Conservation (phyloP, 2,113 vertebrate genomes). For the Anhinga anhinga region DNA sequence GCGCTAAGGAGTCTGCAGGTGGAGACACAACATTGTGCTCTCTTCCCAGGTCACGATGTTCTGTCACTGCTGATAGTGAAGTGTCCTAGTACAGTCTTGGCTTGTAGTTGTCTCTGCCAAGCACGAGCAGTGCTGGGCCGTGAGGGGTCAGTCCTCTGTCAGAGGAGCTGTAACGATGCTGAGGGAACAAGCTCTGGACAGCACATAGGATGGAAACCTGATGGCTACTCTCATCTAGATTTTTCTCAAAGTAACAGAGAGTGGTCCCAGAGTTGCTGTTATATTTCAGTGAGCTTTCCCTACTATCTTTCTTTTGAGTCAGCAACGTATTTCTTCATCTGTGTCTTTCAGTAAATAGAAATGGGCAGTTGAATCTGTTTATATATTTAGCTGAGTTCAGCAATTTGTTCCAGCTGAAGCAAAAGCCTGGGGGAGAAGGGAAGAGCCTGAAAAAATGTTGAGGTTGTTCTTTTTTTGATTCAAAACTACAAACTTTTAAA, state of each 20-base stretch:
- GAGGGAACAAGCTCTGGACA: not conserved
- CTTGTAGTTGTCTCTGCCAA: not conserved
- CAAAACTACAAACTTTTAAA: not conserved
- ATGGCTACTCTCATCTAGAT: not conserved
- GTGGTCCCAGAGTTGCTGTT: not conserved
- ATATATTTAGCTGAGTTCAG: not conserved
- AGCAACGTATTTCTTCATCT: not conserved
- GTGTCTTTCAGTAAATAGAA: not conserved
- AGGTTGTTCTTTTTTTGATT: not conserved
- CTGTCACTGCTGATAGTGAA: not conserved
- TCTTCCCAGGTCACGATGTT: not conserved
- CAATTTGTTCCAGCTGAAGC: not conserved
- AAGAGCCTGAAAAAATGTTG: not conserved
- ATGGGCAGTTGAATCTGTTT: not conserved
- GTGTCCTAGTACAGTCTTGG: not conserved
- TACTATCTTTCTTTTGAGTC: not conserved
- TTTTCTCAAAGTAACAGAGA: not conserved
- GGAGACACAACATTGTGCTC: fast-evolving
- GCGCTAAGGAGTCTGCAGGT: not conserved
- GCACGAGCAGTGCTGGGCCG: fast-evolving
- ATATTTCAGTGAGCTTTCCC: not conserved
- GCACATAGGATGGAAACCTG: not conserved
- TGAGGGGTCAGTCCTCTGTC: not conserved
- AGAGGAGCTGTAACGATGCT: not conserved
- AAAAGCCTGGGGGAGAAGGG: not conserved